Percentiles rank a stretch among this genome's conserved stretches.
Conservation (phyloP, 2,113 vertebrate species). For the Phycodurus eques region DNA sequence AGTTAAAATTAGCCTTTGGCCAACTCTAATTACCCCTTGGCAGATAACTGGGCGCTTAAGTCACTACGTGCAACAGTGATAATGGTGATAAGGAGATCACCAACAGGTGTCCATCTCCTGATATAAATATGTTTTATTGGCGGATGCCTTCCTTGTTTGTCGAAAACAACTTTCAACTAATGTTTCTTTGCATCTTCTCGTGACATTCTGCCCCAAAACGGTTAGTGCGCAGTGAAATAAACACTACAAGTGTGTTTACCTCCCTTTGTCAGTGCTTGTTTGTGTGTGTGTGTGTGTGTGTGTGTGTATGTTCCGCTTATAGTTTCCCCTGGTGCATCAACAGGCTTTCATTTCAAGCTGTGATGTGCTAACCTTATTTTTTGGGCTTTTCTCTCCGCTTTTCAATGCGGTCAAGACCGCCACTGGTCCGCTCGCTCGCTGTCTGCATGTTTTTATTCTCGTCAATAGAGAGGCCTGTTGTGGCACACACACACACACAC, state of each 20-base stretch:
- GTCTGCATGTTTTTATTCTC: slow-evolving; percentile 59
- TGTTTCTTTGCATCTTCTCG: slow-evolving; percentile 7
- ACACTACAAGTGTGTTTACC: slow-evolving; percentile 28
- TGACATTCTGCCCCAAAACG: slow-evolving; percentile 16
- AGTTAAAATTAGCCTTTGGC: slow-evolving; percentile 50
- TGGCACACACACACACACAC: slow-evolving; percentile 36
- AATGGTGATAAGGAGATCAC: slow-evolving; percentile 43
- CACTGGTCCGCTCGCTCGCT: slow-evolving; percentile 47
- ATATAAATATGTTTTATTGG: slow-evolving; percentile 38
- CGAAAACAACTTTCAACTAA: not conserved
- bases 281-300: slow-evolving; percentile 20
- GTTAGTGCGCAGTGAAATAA: slow-evolving; percentile 25
- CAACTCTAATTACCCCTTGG: slow-evolving; percentile 33
- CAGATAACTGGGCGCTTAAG: slow-evolving; percentile 38
- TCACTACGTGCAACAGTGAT: slow-evolving; percentile 40
- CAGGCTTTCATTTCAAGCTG: slow-evolving; percentile 61
- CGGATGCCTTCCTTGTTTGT: not conserved
- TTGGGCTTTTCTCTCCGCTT: slow-evolving; percentile 44
- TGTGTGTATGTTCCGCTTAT: slow-evolving; percentile 5
- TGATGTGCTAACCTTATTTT: slow-evolving; percentile 56
- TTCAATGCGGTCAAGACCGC: slow-evolving; percentile 37
- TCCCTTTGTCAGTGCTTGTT: slow-evolving; percentile 19
- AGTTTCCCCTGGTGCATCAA: slow-evolving; percentile 37
- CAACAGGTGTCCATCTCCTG: slow-evolving; percentile 44
- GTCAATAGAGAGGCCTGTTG: slow-evolving; percentile 61